Base-by-base conservation (phyloP, 2,797 vertebrate genomes). In the Astyanax mexicanus region DNA sequence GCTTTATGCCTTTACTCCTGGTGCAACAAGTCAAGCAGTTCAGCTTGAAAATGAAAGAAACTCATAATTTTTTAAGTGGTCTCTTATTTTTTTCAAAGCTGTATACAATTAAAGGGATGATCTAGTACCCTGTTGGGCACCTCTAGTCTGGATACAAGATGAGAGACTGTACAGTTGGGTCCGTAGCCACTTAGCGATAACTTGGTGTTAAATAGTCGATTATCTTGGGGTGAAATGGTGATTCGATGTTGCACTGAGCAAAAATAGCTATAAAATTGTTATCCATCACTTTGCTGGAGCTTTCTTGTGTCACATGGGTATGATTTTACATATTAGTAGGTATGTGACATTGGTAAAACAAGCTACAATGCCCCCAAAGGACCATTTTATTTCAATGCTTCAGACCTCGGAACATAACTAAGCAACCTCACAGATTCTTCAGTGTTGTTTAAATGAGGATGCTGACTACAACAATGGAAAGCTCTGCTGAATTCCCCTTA, bases 231-330 rank as follows among this genome's bases (percentile, higher is more conserved):
- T 15, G 21, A 27, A 47, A 58, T 29, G 35, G 8, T 35, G 7
- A 8, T 55, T 27, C 32, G 17, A 25, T 25, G 32, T 60, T 9
- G 3, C 25, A 19, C 29, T 32, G 3, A 5, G 11, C 55, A 60
- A 57, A 2, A 10, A 35, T 3, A 3, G 1, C 17, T n/a, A 37
- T 60, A 12, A 11, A n/a, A 60, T 12, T 27, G 11, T 37, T n/a
- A 35, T n/a, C 55, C 29, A 37, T 7, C 54, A 5, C 32, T 58
- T 58, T 58, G 55, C 55, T 35, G 57, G 32, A 60, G 57, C 25
- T 55, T 8, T 60, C 10, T n/a, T 25, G 9, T 54, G 51, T 12
- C 3, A 23, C 51, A 52, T 52, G 52, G 52, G 25, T 55, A 29
- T 29, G 12, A 11, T 29, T 7, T 55, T 29, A 15, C 25, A 25